Conservation (phyloP, 2,888 invertebrate species). For the Nebria brevicollis region DNA sequence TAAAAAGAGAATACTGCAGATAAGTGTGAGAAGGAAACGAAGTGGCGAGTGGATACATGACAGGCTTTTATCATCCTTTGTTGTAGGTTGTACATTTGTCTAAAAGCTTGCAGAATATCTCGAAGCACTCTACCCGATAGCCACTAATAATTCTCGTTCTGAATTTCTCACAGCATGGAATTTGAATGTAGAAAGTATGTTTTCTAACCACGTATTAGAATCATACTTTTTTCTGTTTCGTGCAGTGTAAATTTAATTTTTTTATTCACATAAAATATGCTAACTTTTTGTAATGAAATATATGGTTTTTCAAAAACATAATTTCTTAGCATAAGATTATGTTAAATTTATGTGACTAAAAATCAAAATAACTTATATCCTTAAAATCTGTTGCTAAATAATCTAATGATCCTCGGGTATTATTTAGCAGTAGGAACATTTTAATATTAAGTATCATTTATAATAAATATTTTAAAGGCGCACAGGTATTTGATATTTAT, state of each 20-base stretch:
- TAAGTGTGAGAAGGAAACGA: not conserved
- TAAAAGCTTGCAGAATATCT: conserved; percentile 32
- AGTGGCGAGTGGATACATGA: conserved; percentile 32
- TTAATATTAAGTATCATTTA: too few relatives aligned
- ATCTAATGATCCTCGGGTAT: too few relatives aligned
- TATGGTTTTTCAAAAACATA: too few relatives aligned
- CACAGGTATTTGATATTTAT: not conserved
- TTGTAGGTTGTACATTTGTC: conserved; percentile 37
- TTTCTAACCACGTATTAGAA: not conserved
- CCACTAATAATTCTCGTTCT: conserved; percentile 32
- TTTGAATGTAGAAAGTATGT: not conserved
- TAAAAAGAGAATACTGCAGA: conserved; percentile 5
- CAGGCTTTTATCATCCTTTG: conserved; percentile 43
- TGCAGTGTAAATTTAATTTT: too few relatives aligned
- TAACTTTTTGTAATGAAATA: too few relatives aligned
- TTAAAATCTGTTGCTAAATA: too few relatives aligned
- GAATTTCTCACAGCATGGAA: conserved; percentile 1
- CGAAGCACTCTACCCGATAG: conserved; percentile 19
- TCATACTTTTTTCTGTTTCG: not conserved
- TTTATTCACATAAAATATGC: too few relatives aligned
- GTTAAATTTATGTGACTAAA: too few relatives aligned
- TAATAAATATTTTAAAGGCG: too few relatives aligned
- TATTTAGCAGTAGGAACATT: too few relatives aligned
- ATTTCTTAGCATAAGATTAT: too few relatives aligned
- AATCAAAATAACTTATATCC: too few relatives aligned